Evolutionary conservation across 1,140 invertebrate species (phyloP), one percentile per base, ranked within the genome.

Genomic region (Fopius arisanus): DNA sequence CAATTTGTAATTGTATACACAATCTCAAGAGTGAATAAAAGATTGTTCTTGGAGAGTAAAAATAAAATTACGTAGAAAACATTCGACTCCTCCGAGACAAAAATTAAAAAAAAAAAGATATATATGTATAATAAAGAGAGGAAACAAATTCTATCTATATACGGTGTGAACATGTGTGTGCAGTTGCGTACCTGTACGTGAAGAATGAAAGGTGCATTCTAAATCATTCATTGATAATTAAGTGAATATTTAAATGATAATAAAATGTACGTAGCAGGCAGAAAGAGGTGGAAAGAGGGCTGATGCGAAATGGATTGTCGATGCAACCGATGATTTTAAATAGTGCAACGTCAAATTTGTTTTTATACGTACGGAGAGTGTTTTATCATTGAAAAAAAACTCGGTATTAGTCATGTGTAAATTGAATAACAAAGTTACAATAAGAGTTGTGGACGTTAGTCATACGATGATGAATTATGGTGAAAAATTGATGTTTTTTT

Each of bases 81-180:
- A 48, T 37, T 70, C 28, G 21, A 70, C 48, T 70, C 43, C 37
- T 59, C 16, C 68, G 16, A n/a, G n/a, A n/a, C n/a, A n/a, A n/a
- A n/a, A n/a, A n/a, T n/a, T n/a, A n/a, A n/a, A n/a, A n/a, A n/a
- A n/a, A n/a, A 37, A 23, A 31, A 51, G 28, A 54, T 14, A 65
- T 71, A 41, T 71, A 51, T 70, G 54, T 71, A 63, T 71, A 54
- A 62, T 28, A 41, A 71, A 41, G 33, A 63, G 28, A 70, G 26
- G 31, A 28, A 63, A 41, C 3, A 28, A 41, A 23, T 37, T 63
- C 28, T 26, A 71, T 63, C 37, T 63, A 63, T 43, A 62, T 28
- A 62, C 16, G 19, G 21, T 41, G 59, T 63, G 54, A 62, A 54
- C 1, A 37, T 70, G 31, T 16, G 51, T 70, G 19, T 33, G 21